Base-by-base conservation (phyloP, 2,113 vertebrate genomes). In the Terrapene triunguis region DNA sequence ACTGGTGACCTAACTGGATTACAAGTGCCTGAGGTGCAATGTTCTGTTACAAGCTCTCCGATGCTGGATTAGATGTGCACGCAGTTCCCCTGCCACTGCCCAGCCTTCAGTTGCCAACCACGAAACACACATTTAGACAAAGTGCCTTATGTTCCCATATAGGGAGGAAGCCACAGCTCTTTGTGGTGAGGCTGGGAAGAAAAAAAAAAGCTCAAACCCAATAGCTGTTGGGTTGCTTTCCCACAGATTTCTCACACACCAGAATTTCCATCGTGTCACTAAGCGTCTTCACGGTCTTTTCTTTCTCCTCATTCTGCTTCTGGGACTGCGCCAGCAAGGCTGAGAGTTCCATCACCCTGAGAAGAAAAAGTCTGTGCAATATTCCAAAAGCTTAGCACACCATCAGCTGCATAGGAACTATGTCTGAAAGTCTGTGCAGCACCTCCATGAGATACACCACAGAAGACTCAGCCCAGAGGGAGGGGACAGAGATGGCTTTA, bases 261-360 rank as follows among this genome's bases (percentile, higher is more conserved):
- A 98, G 97, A 35, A 97, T 97, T 88, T 98, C 97, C 98, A 98
- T 35, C 1, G 97, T 97, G 92, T 98, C 94, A 78, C 92, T 96
- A 72, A 98, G 97, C 32, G 93, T 89, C 92, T 96, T 98, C 84
- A 98, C 51, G 65, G 96, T 98, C 95, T 95, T 97, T 95, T 98
- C 98, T 92, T 98, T 97, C 91, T 99, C 98, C 96, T 98, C 97
- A 42, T 97, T 98, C 95, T 98, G 97, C 91, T 96, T 95, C 89
- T 98, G 97, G 95, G 98, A 97, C 48, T 97, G 95, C 88, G 97
- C 98, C 90, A 99, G 98, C 5, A 98, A 97, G 90, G 80, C 80
- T 83, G 98, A 98, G 54, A 99, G 98, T 94, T 99, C 99, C 0
- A 95, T 88, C 32, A 99, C 98, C 96, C 99, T 99, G 91, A 85